These are phyloP conservation scores for Leucopternis melanops DNA, from an alignment of 2,113 vertebrate species.

Conservation along the genomic window DNA sequence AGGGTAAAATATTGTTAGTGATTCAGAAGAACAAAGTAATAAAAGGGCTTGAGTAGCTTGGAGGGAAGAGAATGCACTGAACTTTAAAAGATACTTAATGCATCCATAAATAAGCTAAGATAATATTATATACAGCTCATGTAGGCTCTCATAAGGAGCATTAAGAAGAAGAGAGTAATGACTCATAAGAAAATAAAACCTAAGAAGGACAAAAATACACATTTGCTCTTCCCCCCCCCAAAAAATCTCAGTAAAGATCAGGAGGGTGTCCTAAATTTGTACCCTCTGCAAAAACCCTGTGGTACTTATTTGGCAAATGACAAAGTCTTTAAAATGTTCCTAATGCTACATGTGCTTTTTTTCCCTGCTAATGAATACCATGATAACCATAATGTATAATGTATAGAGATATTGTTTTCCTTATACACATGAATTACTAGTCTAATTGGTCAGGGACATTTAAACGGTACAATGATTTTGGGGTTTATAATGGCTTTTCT, in stretches of 20 bases:
- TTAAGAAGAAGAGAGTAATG: not conserved
- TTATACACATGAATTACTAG: not conserved
- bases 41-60: constrained; percentile 33
- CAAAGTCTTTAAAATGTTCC: not conserved
- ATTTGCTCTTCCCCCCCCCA: not conserved
- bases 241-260: not conserved
- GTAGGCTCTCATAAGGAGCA: not conserved
- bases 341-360: not conserved
- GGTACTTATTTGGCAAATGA: not conserved
- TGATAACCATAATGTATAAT: not conserved
- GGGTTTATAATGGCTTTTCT: not conserved
- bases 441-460: not conserved
- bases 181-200: not conserved
- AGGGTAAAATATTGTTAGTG: constrained; percentile 16
- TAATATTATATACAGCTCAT: not conserved
- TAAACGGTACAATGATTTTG: not conserved
- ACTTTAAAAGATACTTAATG: constrained; percentile 46
- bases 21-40: constrained; percentile 40
- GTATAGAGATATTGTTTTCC: not conserved
- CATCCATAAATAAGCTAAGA: constrained; percentile 43
- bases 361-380: not conserved
- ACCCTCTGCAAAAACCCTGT: not conserved
- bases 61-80: constrained; percentile 11
- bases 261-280: not conserved
- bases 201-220: not conserved